These are phyloP conservation scores for Spodoptera frugiperda DNA, from an alignment of 1,140 invertebrate species.

Conservation along the genomic window DNA sequence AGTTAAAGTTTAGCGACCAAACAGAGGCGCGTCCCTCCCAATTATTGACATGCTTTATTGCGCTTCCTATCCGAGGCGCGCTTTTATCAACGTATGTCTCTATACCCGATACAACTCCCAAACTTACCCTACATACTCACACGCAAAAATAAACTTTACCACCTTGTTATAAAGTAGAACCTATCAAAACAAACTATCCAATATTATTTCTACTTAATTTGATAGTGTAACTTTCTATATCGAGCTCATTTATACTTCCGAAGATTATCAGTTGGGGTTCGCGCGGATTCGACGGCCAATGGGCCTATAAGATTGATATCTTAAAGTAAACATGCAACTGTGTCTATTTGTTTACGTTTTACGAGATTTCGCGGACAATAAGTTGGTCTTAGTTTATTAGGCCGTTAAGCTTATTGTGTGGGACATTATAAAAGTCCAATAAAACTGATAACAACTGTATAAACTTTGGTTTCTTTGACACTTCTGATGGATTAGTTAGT, in stretches of 20 bases:
- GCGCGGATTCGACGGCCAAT: constrained; percentile 67
- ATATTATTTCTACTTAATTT: constrained; percentile 76
- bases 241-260: constrained; percentile 73
- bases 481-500: constrained; percentile 21
- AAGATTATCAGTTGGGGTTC: constrained; percentile 70
- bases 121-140: constrained; percentile 5
- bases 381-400: constrained; percentile 51
- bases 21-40: constrained; percentile 67
- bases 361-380: constrained; percentile 52
- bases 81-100: constrained; percentile 71
- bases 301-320: constrained; percentile 69
- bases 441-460: constrained; percentile 57
- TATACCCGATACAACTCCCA: constrained; percentile 51
- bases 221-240: constrained; percentile 78
- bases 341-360: constrained; percentile 64
- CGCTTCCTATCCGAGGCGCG: constrained; percentile 63
- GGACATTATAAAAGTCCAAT: constrained; percentile 45
- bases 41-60: constrained; percentile 76
- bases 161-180: constrained; percentile 25
- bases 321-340: constrained; percentile 58
- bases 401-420: constrained; percentile 54
- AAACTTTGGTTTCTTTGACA: constrained; percentile 23
- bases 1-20: constrained; percentile 48
- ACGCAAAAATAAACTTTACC: constrained; percentile 54
- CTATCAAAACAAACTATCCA: not conserved